Evolutionary conservation across 2,113 vertebrate genomes (phyloP).

Genomic region (Alligator mississippiensis): DNA sequence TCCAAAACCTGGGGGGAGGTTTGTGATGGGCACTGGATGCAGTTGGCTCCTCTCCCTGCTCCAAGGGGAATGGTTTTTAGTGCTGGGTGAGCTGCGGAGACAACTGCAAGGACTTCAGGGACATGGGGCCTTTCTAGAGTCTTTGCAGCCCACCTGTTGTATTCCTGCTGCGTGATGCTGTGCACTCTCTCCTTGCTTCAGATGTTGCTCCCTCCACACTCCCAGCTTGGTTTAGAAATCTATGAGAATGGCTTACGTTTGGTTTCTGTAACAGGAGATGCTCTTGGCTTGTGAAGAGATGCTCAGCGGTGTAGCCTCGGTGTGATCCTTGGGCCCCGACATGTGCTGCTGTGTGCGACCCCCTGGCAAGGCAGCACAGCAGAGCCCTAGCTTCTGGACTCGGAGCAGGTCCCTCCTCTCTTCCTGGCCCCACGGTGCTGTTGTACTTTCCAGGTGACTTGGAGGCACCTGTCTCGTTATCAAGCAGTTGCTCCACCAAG

Average conservation of each 20-base stretch:
- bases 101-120: background rate
- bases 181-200: no score
- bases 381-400: background rate
- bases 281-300: no score
- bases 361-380: background rate
- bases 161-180: no score
- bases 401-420: background rate
- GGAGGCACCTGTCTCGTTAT: background rate
- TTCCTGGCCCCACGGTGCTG: background rate
- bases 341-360: no score
- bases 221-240: no score
- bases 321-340: background rate
- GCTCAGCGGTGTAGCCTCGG: no score
- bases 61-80: background rate
- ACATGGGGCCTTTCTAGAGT: background rate
- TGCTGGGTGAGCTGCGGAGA: background rate
- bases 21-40: background rate
- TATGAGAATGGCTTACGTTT: no score
- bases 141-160: no score
- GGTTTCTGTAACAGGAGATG: no score
- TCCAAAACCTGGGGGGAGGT: background rate
- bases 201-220: no score
- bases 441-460: background rate
- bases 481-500: background rate
- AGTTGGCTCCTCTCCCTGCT: background rate